Base-by-base conservation (phyloP, 2,888 invertebrate genomes). In the Tridacna crocea region DNA sequence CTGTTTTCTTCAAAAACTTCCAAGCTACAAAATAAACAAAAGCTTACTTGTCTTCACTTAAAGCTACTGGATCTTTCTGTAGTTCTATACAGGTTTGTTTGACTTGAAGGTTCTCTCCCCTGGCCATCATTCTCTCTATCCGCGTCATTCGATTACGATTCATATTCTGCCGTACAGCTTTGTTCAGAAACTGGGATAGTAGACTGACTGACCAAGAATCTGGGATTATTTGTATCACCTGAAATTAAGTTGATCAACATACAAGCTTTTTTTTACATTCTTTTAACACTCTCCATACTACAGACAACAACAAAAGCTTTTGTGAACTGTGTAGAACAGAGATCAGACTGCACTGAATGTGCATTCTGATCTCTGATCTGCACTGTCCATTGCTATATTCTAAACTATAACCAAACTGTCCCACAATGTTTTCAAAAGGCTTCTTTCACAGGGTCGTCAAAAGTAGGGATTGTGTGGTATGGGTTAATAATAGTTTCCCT, bases 171-270 rank as follows among this genome's bases (percentile, higher is more conserved):
- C 95, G 91, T 10, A 95, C 90, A 8, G 95, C 93, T 60, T 93
- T 92, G 27, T 91, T 91, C 51, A 95, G 89, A 87, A 95, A 95
- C 75, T 94, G 92, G 11, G 94, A 93, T 72, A 95, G 86, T 22
- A 95, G 90, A 65, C 94, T 92, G 10, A 95, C 90, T 6, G 95
- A 95, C 95, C 95, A 95, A 72, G 93, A 92, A 58, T 95, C 94
- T 4, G 95, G 95, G 46, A 95, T 89, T 58, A 95, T 87, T 78
- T 94, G 93, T 68, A 94, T 86, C 24, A 94, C 93, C 94, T 94
- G 87, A 47, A 47, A 24, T 22, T n/a, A 63, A 63, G 4, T n/a
- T 4, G 4, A 63, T 15, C 17, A 63, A 63, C 15, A 26, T 63
- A 58, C 58, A 19, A 36, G 36, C 36, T 36, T 4, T 36, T 36